These are phyloP conservation scores for Cheilosia urbana DNA, from an alignment of 2,888 invertebrate genomes.

Conservation along the genomic window DNA sequence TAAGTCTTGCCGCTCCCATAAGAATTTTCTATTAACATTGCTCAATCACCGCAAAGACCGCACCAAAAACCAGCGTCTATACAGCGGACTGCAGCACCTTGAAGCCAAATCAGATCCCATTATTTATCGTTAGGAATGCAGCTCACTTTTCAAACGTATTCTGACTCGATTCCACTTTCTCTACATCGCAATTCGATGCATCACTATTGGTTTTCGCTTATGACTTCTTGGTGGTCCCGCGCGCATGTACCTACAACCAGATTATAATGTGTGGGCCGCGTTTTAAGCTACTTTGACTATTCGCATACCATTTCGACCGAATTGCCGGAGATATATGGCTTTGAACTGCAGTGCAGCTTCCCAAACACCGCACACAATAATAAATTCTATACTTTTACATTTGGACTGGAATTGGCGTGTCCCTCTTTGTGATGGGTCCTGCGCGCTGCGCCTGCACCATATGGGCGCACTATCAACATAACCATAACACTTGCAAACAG, in stretches of 20 bases:
- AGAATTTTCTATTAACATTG: slow-evolving; percentile 49
- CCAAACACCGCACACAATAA: slow-evolving; percentile 10
- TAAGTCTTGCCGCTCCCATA: slow-evolving; percentile 38
- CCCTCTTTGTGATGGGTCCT: slow-evolving; percentile 47
- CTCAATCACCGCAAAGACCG: slow-evolving; percentile 10
- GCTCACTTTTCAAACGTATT: background rate
- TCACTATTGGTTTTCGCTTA: slow-evolving; percentile 16
- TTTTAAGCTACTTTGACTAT: slow-evolving; percentile 5
- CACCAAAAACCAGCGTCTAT: slow-evolving; percentile 2
- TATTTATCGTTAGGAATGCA: slow-evolving; percentile 26
- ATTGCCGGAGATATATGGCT: slow-evolving; percentile 3
- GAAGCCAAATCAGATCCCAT: slow-evolving; percentile 39
- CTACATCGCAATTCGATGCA: background rate
- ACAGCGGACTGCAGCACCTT: background rate
- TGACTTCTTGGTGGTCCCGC: slow-evolving; percentile 30
- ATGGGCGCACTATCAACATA: slow-evolving; percentile 49
- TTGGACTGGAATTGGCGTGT: slow-evolving; percentile 49
- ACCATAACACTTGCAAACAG: slow-evolving; percentile 69
- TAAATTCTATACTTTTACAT: slow-evolving; percentile 54
- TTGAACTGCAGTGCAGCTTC: slow-evolving; percentile 14
- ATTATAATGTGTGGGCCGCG: slow-evolving; percentile 39
- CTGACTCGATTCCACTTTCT: slow-evolving; percentile 24
- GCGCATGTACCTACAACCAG: background rate
- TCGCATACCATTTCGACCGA: background rate
- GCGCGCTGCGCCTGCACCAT: slow-evolving; percentile 34